phyloP scores from a whole-genome alignment of 2,888 invertebrate genomes.

The Ptychoptera contaminata region DNA sequence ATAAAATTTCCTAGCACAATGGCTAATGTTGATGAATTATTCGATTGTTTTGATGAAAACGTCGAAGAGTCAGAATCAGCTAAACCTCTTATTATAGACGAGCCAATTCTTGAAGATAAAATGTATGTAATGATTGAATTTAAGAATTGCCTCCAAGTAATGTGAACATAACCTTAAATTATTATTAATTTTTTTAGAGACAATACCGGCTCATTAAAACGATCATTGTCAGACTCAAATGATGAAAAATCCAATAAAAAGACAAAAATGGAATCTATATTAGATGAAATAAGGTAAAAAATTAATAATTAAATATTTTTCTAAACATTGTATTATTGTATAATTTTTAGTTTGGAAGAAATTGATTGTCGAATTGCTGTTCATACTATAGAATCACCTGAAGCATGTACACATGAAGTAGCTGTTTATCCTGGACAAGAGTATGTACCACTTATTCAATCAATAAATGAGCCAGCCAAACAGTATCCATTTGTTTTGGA shows the following conservation, averaged over 20 bases:
- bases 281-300: conserved; percentile 20
- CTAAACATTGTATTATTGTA: conserved; percentile 8
- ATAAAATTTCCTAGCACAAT: conserved; percentile 8
- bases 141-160: background rate
- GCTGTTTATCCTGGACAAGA: conserved; percentile 80
- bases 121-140: conserved; percentile 2
- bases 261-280: conserved; percentile 20
- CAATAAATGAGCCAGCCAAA: conserved; percentile 62
- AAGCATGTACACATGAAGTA: conserved; percentile 92
- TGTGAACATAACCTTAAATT: conserved; percentile 6
- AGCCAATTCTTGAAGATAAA: background rate
- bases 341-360: conserved; percentile 46
- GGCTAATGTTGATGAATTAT: conserved; percentile 28
- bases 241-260: conserved; percentile 12
- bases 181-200: background rate
- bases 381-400: conserved; percentile 77
- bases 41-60: conserved; percentile 26
- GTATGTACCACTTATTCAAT: conserved; percentile 45
- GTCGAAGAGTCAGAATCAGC: conserved; percentile 10
- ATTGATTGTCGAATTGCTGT: conserved; percentile 68
- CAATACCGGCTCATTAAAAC: conserved; percentile 8
- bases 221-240: conserved; percentile 9
- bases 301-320: conserved; percentile 8
- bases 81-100: conserved; percentile 11
- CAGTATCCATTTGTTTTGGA: conserved; percentile 90